phyloP scores from a whole-genome alignment of 2,113 vertebrate genomes.

The Tyrannus savana region DNA sequence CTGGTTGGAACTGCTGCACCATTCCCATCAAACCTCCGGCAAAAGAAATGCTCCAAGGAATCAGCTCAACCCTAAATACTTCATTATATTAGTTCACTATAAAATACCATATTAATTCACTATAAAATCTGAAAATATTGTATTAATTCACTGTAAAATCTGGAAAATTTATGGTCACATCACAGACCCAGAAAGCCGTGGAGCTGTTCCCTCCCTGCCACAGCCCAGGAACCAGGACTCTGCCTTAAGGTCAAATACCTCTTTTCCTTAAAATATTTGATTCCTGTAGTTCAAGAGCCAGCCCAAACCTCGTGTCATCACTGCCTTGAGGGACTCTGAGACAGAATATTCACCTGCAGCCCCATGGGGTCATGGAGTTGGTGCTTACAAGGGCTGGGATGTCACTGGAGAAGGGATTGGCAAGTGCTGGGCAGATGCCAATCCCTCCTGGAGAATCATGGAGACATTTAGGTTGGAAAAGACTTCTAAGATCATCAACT shows the following conservation, averaged over 20 bases:
- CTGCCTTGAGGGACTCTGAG: neutral
- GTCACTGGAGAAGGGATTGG: neutral
- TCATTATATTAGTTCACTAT: neutral
- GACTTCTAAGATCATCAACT: neutral
- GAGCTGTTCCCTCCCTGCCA: neutral
- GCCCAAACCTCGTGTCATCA: neutral
- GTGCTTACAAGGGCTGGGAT: neutral
- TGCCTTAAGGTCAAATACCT: neutral
- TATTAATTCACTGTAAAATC: neutral
- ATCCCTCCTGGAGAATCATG: no score
- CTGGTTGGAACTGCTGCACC: neutral
- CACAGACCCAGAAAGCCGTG: neutral
- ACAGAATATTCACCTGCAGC: accelerated
- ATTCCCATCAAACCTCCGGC: neutral
- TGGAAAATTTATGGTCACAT: neutral
- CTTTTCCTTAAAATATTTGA: neutral
- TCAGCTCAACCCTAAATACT: neutral
- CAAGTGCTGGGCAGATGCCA: neutral
- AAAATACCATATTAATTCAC: neutral
- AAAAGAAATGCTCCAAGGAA: neutral
- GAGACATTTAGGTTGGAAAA: neutral
- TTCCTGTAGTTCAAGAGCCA: neutral
- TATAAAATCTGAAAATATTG: neutral
- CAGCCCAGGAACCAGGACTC: neutral
- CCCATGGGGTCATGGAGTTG: accelerated